A percentile compares a stretch with the other conserved stretches of the same genome.
These are phyloP conservation scores for Melanotus villosus DNA, from an alignment of 2,888 invertebrate species.

Conservation along the genomic window DNA sequence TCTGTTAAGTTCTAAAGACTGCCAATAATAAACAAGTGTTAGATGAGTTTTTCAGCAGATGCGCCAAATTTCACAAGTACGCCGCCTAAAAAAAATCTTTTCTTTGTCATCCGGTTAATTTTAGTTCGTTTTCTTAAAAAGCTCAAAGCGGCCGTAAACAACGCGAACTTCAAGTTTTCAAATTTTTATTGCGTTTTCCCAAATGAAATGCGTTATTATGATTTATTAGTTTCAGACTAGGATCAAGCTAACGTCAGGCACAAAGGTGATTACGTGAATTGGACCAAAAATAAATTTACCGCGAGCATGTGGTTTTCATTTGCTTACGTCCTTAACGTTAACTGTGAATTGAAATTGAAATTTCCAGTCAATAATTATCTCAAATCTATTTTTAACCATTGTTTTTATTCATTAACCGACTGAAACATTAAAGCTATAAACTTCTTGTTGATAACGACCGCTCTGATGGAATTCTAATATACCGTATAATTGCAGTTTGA, in stretches of 20 bases:
- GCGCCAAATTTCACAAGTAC: not conserved
- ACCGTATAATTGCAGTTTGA: not conserved
- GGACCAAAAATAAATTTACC: constrained; percentile 16
- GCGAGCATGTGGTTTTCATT: constrained; percentile 20
- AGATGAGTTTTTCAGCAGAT: not conserved
- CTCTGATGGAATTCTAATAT: no score
- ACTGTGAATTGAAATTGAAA: constrained; percentile 15
- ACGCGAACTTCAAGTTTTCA: not conserved
- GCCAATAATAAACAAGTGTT: no score
- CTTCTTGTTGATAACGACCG: no score
- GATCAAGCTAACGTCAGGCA: constrained; percentile 23
- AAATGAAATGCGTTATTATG: constrained; percentile 3
- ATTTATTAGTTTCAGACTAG: constrained; percentile 11
- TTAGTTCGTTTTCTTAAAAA: no score
- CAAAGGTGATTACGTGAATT: constrained; percentile 28
- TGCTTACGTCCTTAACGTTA: constrained; percentile 8
- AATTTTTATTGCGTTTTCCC: not conserved
- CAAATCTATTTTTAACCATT: not conserved
- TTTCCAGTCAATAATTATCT: constrained; percentile 15
- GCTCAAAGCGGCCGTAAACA: no score
- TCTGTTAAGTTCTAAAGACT: no score
- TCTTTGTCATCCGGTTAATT: constrained; percentile 6
- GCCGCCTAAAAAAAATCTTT: not conserved
- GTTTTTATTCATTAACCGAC: not conserved
- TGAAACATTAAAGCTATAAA: not conserved